Base-by-base conservation (phyloP, 2,797 vertebrate species). In the Phrynocephalus guinanensis region DNA sequence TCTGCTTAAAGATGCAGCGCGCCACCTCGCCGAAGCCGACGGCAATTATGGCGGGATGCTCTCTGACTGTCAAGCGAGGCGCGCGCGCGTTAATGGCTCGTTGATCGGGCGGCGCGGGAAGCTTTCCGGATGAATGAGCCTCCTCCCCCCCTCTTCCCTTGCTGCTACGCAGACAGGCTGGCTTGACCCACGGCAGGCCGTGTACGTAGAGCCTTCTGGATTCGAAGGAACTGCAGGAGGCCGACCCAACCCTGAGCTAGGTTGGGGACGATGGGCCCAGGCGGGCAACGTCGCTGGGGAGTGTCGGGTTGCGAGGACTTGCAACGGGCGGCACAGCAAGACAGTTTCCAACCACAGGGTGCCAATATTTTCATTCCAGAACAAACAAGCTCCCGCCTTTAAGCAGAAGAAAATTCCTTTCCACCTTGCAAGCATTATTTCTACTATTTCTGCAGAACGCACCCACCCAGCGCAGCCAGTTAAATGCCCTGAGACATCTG, bases 1-100 rank as follows among this genome's bases (percentile, higher is more conserved):
- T 85, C 89, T 90, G 87, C 84, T 86, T 76, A 76, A 9, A 18
- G 63, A n/a, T 77, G 81, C 82, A 24, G 18, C 73, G 72, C 84
- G 85, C 76, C 56, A 91, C 84, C 91, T 84, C 24, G 89, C 0
- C 0, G 91, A 93, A 94, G 91, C 90, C 85, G 82, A 79, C 85
- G 86, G 72, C 89, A 93, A 93, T 95, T 92, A 92, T 90, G 82
- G 73, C 90, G 85, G 77, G 90, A 89, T 88, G 73, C 38, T 83
- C 8, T 84, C 88, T 80, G 84, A 30, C 28, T 84, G 88, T 71
- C 15, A 30, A 85, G 28, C 66, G 8, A 78, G 0, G 48, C 79
- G 70, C 72, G 68, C 72, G 68, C 0, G 67, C 75, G 52, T 77
- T 78, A 92, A 88, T 16, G 1, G 76, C 85, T 86, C 66, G 68